These are phyloP conservation scores for Eumacrocentrus americanus DNA, from an alignment of 2,888 invertebrate species.

Conservation along the genomic window DNA sequence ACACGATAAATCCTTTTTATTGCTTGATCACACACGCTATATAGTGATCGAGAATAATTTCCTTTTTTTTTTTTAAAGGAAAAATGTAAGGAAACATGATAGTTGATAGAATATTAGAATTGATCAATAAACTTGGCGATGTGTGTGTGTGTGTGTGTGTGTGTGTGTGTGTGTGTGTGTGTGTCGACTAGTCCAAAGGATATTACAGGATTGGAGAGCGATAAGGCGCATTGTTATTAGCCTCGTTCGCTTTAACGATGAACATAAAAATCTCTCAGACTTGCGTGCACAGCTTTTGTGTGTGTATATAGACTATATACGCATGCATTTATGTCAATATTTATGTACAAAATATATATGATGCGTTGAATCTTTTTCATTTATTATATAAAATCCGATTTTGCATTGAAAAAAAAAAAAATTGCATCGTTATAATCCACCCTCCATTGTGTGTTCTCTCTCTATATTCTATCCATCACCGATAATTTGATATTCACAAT, in stretches of 20 bases:
- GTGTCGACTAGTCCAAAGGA: no score
- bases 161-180: no score
- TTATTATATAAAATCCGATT: slow-evolving; percentile 11
- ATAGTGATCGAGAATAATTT: no score
- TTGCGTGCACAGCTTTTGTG: slow-evolving; percentile 12
- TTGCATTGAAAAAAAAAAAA: slow-evolving; percentile 24
- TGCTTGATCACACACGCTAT: neutral
- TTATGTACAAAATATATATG: neutral
- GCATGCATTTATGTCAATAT: neutral
- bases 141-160: no score
- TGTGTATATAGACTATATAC: neutral
- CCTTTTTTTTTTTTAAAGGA: neutral
- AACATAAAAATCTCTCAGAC: slow-evolving; percentile 21
- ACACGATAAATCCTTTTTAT: neutral
- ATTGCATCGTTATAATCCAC: slow-evolving; percentile 28
- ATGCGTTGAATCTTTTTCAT: neutral
- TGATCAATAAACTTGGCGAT: no score
- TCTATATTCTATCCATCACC: slow-evolving; percentile 9
- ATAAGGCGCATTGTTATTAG: slow-evolving; percentile 27
- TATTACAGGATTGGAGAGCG: slow-evolving; percentile 8
- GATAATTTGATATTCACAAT: slow-evolving; percentile 27
- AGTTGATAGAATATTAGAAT: no score
- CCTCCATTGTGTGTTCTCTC: slow-evolving; percentile 21
- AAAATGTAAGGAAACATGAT: no score
- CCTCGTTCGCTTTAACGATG: slow-evolving; percentile 22